These are phyloP conservation scores for Hoplodrina ambigua DNA, from an alignment of 2,888 invertebrate genomes.

Conservation along the genomic window DNA sequence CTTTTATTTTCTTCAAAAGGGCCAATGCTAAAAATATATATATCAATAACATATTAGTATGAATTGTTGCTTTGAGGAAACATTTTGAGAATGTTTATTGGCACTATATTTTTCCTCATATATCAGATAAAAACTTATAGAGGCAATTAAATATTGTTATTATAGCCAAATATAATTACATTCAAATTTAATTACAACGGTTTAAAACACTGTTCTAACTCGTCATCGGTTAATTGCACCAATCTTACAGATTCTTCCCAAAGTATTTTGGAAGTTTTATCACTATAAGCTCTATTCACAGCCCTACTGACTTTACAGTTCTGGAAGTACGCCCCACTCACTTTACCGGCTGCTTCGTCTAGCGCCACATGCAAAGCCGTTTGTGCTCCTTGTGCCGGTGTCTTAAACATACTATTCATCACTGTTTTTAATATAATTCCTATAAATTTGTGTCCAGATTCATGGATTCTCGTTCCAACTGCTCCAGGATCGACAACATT, in stretches of 20 bases:
- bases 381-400: slow-evolving; percentile 93
- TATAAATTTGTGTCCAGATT: slow-evolving; percentile 80
- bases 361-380: slow-evolving; percentile 93
- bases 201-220: slow-evolving; percentile 88
- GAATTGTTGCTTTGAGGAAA: no score
- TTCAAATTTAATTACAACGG: background rate
- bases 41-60: no score
- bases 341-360: slow-evolving; percentile 82
- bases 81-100: no score
- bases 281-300: slow-evolving; percentile 89
- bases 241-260: slow-evolving; percentile 94
- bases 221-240: slow-evolving; percentile 90
- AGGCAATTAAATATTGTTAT: no score
- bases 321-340: slow-evolving; percentile 93
- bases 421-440: slow-evolving; percentile 87
- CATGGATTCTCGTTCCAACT: slow-evolving; percentile 94
- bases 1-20: no score
- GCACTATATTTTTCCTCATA: no score
- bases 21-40: no score
- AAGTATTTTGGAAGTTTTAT: slow-evolving; percentile 92
- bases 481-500: slow-evolving; percentile 96
- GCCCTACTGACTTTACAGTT: slow-evolving; percentile 92
- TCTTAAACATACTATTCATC: slow-evolving; percentile 91
- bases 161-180: no score
- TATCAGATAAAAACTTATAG: no score